phyloP scores from a whole-genome alignment of 2,113 vertebrate genomes.

The Pan paniscus region DNA sequence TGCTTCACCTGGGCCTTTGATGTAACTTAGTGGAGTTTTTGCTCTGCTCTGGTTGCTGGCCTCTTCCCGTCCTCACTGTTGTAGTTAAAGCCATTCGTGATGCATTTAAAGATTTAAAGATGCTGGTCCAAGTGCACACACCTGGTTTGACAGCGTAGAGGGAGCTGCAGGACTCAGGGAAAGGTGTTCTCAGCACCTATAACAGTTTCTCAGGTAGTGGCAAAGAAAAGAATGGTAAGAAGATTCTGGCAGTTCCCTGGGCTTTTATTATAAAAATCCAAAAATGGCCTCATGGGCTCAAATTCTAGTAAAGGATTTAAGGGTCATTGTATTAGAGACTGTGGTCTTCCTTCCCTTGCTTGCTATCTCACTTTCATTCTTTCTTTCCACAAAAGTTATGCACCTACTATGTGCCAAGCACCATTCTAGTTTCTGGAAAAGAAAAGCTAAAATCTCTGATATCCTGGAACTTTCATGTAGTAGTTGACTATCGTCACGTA shows the following conservation, averaged over 20 bases:
- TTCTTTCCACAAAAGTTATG: background rate
- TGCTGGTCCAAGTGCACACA: fast-evolving
- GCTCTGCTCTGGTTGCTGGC: too few species aligned
- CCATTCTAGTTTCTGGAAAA: background rate
- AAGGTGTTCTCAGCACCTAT: background rate
- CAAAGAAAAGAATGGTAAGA: background rate
- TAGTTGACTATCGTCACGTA: too few species aligned
- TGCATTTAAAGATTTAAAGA: background rate
- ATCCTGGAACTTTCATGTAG: background rate
- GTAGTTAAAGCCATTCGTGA: background rate
- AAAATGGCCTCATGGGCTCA: background rate
- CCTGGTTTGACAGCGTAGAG: background rate
- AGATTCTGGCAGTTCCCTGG: background rate
- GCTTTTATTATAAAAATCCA: background rate
- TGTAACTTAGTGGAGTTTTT: background rate
- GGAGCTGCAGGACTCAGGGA: background rate
- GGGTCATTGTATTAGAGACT: background rate
- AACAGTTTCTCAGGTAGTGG: background rate
- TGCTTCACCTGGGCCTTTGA: background rate
- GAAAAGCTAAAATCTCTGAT: background rate
- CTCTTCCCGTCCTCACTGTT: background rate
- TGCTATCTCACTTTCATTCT: background rate
- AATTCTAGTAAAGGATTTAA: background rate
- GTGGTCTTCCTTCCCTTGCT: background rate
- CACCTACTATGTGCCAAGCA: background rate